Conservation (phyloP, 2,888 invertebrate genomes). For the Scaptomyza tumidula region DNA sequence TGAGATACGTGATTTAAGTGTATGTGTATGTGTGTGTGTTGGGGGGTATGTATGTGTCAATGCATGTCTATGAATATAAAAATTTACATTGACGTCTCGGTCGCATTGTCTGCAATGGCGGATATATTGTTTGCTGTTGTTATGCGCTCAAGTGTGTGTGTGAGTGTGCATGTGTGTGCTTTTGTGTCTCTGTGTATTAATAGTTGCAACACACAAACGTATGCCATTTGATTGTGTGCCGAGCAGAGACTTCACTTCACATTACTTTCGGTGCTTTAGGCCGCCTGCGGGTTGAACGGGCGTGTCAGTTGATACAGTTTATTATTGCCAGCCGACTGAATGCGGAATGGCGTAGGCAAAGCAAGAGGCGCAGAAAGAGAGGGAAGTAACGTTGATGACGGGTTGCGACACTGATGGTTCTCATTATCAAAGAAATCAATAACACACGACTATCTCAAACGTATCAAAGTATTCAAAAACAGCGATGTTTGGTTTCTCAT, state of each 20-base stretch:
- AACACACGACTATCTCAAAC: too few relatives aligned
- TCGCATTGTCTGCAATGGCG: conserved; percentile 70
- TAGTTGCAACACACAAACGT: conserved; percentile 24
- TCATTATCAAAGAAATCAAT: conserved; percentile 45
- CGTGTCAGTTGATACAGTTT: conserved; percentile 67
- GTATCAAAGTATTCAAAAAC: too few relatives aligned
- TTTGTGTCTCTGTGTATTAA: conserved; percentile 6
- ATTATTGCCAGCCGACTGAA: conserved; percentile 67
- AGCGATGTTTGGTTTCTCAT: too few relatives aligned
- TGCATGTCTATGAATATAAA: conserved; percentile 67
- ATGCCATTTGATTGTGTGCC: conserved; percentile 63
- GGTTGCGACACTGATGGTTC: conserved; percentile 13
- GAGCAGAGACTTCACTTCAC: conserved; percentile 72
- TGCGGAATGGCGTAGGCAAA: conserved; percentile 21
- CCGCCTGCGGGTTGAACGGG: conserved; percentile 28
- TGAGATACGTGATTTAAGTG: conserved; percentile 41
- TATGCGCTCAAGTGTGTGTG: conserved; percentile 12
- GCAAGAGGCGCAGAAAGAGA: background rate
- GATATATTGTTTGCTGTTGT: conserved; percentile 63
- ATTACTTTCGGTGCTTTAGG: conserved; percentile 51
- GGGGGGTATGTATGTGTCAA: conserved; percentile 50
- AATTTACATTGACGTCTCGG: conserved; percentile 64
- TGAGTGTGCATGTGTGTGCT: conserved; percentile 17
- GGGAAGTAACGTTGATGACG: conserved; percentile 2
- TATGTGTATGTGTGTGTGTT: conserved; percentile 5